phyloP scores from a whole-genome alignment of 1,140 invertebrate species.

The Drosophila pectinifera region DNA sequence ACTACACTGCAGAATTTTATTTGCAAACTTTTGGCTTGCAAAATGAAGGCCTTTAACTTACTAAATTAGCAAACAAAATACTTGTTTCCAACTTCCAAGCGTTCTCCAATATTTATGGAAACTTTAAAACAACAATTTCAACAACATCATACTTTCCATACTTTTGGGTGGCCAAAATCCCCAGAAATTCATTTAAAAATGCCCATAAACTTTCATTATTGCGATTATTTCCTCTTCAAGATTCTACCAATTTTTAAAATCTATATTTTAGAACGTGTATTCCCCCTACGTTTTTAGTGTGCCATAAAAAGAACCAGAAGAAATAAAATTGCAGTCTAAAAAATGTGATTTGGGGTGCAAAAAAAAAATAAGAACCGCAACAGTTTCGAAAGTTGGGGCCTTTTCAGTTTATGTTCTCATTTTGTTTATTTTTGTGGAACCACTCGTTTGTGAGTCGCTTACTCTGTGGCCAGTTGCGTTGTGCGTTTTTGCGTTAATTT shows the following conservation, averaged over 20 bases:
- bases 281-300: background rate
- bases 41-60: no score
- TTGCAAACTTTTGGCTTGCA: no score
- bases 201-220: no score
- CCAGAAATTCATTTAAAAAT: no score
- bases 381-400: constrained; percentile 24
- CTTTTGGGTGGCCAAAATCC: background rate
- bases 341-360: constrained; percentile 5
- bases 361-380: constrained; percentile 24
- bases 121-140: background rate
- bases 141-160: background rate
- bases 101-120: background rate
- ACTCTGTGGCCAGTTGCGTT: constrained; percentile 55
- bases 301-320: constrained; percentile 8
- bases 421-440: constrained; percentile 15
- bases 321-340: constrained; percentile 12
- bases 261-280: constrained; percentile 9
- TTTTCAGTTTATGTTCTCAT: constrained; percentile 25
- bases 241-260: no score
- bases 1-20: no score
- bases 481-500: constrained; percentile 72
- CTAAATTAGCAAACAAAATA: no score
- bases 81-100: no score
- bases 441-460: constrained; percentile 28
- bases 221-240: no score